Conservation (phyloP, 2,888 invertebrate genomes). For the Ophion costatus region DNA sequence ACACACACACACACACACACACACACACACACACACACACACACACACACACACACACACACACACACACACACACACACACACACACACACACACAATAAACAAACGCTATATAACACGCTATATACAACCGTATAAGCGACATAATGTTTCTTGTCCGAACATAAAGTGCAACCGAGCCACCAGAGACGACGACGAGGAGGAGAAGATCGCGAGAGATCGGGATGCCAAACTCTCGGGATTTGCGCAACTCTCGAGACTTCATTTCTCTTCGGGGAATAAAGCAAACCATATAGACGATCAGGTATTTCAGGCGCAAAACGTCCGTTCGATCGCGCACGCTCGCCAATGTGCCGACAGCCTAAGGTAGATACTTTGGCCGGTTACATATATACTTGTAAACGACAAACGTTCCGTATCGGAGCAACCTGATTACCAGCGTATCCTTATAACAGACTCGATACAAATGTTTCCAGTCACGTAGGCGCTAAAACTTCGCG, state of each 20-base stretch:
- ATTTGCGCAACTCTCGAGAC: slow-evolving; percentile 46
- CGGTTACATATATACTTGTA: slow-evolving; percentile 22
- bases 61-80: slow-evolving; percentile 1
- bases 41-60: slow-evolving; percentile 10
- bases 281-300: slow-evolving; percentile 24
- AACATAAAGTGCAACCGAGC: slow-evolving; percentile 44
- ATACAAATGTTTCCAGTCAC: slow-evolving; percentile 64
- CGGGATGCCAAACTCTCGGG: slow-evolving; percentile 24
- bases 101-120: not conserved
- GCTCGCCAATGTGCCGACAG: slow-evolving; percentile 42
- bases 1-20: slow-evolving; percentile 4
- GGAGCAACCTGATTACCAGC: slow-evolving; percentile 57
- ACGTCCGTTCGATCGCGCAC: slow-evolving; percentile 26
- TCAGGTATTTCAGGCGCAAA: slow-evolving; percentile 21
- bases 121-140: slow-evolving; percentile 40
- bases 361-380: slow-evolving; percentile 31
- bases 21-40: slow-evolving; percentile 12
- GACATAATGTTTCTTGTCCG: slow-evolving; percentile 66
- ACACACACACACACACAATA: not conserved
- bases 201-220: slow-evolving; percentile 40
- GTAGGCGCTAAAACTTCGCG: slow-evolving; percentile 51
- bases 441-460: slow-evolving; percentile 46
- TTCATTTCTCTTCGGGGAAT: slow-evolving; percentile 43
- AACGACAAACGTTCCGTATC: slow-evolving; percentile 42
- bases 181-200: slow-evolving; percentile 31